phyloP scores from a whole-genome alignment of 2,888 invertebrate genomes.

The Pachydiplax longipennis region DNA sequence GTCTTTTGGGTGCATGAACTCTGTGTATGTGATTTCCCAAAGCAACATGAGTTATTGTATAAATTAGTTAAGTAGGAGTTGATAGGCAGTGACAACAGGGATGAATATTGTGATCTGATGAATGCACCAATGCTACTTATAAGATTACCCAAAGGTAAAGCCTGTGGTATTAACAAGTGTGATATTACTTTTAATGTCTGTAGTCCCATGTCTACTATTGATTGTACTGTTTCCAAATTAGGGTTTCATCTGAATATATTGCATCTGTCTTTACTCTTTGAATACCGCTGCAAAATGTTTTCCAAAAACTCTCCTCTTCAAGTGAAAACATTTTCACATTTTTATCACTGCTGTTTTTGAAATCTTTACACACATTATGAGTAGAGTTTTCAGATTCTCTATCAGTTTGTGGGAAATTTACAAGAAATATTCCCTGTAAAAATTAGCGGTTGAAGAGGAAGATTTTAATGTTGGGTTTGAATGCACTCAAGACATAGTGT shows the following conservation, averaged over 20 bases:
- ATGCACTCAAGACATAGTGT: conserved; percentile 33
- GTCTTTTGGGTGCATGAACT: neutral
- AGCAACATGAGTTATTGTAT: neutral
- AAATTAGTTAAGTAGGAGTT: neutral
- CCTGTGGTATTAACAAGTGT: conserved; percentile 37
- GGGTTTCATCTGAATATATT: conserved; percentile 7
- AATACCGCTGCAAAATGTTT: conserved; percentile 30
- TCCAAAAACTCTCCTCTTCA: conserved; percentile 18
- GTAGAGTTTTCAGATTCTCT: conserved; percentile 37
- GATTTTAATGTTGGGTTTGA: conserved; percentile 23
- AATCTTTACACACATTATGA: conserved; percentile 35
- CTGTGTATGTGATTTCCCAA: neutral
- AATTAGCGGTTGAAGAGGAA: conserved; percentile 24
- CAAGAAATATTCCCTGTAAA: conserved; percentile 3
- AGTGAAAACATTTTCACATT: conserved; percentile 27
- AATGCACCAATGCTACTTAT: conserved; percentile 9
- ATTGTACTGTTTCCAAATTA: conserved; percentile 9
- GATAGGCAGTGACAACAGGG: conserved; percentile 27
- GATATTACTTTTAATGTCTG: conserved; percentile 27
- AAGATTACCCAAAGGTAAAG: neutral
- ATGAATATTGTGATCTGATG: conserved; percentile 21
- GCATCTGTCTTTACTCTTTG: conserved; percentile 22
- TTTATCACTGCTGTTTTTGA: conserved; percentile 37
- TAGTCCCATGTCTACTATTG: neutral
- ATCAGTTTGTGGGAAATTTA: conserved; percentile 20